Conservation (phyloP, 2,113 vertebrate species). For the Peromyscus leucopus region DNA sequence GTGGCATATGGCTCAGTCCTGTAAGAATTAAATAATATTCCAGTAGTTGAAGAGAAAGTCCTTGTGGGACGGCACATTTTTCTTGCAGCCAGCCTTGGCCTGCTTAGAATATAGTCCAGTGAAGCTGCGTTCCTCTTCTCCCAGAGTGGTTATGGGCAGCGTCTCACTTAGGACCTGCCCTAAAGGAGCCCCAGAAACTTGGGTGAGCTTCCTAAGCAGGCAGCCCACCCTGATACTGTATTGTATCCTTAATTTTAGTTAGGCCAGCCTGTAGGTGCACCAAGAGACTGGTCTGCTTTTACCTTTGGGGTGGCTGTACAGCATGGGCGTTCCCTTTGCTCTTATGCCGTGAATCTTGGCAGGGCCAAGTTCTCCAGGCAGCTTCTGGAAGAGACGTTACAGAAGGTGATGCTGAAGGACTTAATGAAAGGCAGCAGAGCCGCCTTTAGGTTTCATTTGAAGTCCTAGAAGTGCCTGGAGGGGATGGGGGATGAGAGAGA, state of each 20-base stretch:
- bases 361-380: background rate
- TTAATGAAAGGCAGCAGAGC: background rate
- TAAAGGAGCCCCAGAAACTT: background rate
- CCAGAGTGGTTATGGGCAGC: background rate
- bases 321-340: background rate
- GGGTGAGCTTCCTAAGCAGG: background rate
- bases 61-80: background rate
- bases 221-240: background rate
- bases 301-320: no score
- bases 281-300: constrained; percentile 11
- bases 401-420: background rate
- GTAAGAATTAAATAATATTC: background rate
- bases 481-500: background rate
- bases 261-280: background rate
- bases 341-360: background rate
- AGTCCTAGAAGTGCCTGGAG: background rate
- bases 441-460: background rate
- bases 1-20: background rate
- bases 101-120: background rate
- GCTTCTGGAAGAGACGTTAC: background rate
- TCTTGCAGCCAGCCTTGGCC: background rate
- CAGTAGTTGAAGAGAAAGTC: background rate
- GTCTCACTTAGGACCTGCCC: background rate
- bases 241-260: background rate
- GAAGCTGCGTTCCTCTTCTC: background rate